These are phyloP conservation scores for Platysteira castanea DNA, from an alignment of 2,113 vertebrate species.

Conservation along the genomic window DNA sequence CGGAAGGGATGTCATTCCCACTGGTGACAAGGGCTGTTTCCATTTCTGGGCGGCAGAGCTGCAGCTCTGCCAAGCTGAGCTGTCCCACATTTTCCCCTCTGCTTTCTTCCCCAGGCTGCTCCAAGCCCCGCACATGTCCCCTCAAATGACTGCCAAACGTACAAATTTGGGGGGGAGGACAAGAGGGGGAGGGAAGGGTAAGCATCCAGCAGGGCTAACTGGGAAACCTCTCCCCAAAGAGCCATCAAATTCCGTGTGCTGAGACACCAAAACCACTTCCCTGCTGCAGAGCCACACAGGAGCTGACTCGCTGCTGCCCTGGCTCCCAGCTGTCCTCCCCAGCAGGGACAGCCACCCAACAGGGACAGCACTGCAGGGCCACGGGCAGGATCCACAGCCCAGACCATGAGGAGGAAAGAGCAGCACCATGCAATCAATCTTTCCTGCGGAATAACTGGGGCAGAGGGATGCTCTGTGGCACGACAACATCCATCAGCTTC, in stretches of 20 bases:
- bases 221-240: background rate
- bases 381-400: background rate
- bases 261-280: background rate
- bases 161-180: background rate
- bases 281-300: background rate
- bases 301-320: rapidly evolving
- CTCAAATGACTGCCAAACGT: background rate
- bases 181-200: background rate
- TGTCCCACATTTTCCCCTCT: background rate
- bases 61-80: background rate
- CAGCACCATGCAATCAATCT: rapidly evolving
- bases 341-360: background rate
- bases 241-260: background rate
- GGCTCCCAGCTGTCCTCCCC: background rate
- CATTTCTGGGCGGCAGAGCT: background rate
- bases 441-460: background rate
- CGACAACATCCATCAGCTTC: background rate
- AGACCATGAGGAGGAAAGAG: background rate
- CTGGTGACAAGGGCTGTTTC: background rate
- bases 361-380: background rate
- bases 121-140: background rate
- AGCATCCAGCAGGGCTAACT: background rate
- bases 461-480: background rate
- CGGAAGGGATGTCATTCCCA: background rate
- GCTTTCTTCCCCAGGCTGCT: background rate